Evolutionary conservation across 1,140 invertebrate species (phyloP).

Genomic region (Triops cancriformis): DNA sequence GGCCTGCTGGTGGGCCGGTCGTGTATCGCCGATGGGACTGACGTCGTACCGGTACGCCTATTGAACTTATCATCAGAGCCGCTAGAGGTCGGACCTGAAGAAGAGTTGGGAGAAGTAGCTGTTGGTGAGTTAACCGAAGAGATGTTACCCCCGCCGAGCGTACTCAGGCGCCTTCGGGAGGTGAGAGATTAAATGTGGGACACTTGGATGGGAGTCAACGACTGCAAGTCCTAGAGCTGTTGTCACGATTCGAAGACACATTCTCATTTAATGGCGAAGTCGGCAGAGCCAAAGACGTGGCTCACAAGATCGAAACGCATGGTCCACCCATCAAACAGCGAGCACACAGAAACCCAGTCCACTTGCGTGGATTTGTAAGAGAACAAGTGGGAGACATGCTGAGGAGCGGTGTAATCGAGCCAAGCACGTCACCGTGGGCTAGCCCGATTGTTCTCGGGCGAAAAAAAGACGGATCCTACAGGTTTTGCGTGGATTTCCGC

Average conservation of each 20-base stretch:
- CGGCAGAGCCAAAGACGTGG: neutral
- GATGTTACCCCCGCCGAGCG: neutral
- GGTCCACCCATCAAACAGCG: neutral
- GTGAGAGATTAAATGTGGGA: neutral
- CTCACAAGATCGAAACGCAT: neutral
- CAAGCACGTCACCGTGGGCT: too few species aligned
- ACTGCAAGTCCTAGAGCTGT: neutral
- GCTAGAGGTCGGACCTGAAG: neutral
- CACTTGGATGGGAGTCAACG: neutral
- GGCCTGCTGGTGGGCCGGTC: neutral
- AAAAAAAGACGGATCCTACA: slow-evolving; percentile 42
- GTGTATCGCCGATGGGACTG: neutral
- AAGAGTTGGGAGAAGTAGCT: neutral
- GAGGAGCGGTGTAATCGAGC: too few species aligned
- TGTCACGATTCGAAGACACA: neutral
- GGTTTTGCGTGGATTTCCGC: slow-evolving; percentile 47
- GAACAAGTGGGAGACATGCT: too few species aligned
- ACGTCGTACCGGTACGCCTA: neutral
- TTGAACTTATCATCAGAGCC: neutral
- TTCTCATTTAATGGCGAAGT: neutral
- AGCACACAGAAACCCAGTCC: too few species aligned
- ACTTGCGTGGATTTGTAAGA: too few species aligned
- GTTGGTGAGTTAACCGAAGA: neutral
- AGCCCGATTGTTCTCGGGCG: slow-evolving; percentile 43
- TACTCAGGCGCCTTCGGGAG: neutral